Conservation (phyloP, 2,113 vertebrate genomes). For the Archilochus colubris region DNA sequence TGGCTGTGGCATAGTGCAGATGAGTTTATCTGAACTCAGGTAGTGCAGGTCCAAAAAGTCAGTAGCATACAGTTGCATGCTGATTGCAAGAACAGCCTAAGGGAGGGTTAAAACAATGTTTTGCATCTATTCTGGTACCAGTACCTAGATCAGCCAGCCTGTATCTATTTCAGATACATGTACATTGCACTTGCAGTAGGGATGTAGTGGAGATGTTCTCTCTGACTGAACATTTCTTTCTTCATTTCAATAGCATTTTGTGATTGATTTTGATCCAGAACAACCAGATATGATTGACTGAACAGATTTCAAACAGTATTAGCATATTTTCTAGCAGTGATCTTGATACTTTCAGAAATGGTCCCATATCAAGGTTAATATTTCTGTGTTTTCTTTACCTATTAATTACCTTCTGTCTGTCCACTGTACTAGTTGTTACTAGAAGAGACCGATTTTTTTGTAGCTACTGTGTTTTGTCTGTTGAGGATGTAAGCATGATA, state of each 20-base stretch:
- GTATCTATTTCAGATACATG: neutral
- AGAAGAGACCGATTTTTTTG: neutral
- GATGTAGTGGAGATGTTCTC: neutral
- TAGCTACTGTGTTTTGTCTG: conserved; percentile 1
- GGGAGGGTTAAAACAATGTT: neutral
- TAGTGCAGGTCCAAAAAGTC: neutral
- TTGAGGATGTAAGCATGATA: neutral
- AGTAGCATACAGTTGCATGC: neutral
- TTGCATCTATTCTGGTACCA: neutral
- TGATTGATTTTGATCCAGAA: neutral
- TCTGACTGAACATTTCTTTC: neutral
- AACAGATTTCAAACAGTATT: neutral
- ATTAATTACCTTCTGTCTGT: conserved; percentile 32
- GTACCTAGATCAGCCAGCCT: neutral
- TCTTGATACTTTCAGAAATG: neutral
- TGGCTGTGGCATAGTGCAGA: neutral
- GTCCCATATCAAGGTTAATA: neutral
- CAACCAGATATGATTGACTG: neutral
- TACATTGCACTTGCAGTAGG: neutral
- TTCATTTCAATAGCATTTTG: neutral
- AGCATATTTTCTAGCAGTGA: neutral
- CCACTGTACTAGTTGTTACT: neutral
- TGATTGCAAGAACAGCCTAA: neutral
- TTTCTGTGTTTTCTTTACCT: neutral
- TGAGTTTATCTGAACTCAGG: neutral